Conservation (phyloP, 2,797 vertebrate species). For the Momotus momota region DNA sequence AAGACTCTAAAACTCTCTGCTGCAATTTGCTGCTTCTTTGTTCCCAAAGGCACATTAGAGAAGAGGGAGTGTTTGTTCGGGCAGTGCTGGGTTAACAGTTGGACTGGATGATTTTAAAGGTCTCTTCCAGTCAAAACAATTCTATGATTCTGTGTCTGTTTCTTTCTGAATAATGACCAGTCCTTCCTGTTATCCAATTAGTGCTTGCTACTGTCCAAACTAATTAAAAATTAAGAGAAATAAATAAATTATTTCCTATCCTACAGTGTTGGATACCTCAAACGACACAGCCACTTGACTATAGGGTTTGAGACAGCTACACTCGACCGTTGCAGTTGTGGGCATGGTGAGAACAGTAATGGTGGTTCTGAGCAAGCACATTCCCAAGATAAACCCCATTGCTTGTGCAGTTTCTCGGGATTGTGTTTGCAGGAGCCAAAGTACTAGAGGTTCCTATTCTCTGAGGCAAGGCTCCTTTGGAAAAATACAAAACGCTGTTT, state of each 20-base stretch:
- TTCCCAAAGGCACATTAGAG: background rate
- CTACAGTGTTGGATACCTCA: background rate
- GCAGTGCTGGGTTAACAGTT: background rate
- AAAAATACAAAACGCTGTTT: slow-evolving; percentile 22
- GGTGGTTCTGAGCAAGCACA: background rate
- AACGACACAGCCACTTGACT: background rate
- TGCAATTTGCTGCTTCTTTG: background rate
- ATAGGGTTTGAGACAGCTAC: background rate
- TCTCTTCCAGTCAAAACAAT: background rate
- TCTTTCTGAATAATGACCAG: background rate
- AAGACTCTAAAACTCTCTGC: background rate
- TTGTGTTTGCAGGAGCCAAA: background rate
- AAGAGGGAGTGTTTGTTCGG: background rate
- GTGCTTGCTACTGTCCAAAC: background rate
- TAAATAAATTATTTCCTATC: background rate
- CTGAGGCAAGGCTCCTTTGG: background rate
- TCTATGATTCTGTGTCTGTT: background rate
- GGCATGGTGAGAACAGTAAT: background rate
- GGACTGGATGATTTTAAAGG: background rate
- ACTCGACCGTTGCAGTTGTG: background rate
- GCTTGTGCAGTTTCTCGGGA: background rate
- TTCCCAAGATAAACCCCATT: background rate
- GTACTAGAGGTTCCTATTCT: background rate
- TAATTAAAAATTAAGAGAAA: background rate
- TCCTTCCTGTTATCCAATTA: slow-evolving; percentile 11